phyloP scores from a whole-genome alignment of 2,888 invertebrate species.

The Drosophila dives region DNA sequence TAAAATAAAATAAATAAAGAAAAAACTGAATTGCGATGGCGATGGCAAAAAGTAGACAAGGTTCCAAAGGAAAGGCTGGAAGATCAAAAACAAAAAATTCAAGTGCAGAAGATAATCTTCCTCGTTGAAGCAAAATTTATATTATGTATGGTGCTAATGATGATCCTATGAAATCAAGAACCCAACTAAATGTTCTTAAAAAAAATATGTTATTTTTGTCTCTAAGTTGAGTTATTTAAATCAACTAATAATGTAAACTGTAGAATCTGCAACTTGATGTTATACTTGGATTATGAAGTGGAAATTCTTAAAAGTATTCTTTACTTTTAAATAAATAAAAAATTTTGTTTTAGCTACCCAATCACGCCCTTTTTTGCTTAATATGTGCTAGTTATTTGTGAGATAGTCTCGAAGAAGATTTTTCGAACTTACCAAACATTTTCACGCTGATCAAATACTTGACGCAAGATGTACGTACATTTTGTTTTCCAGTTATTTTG shows the following conservation, averaged over 20 bases:
- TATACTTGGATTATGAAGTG: not conserved
- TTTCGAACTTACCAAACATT: conserved; percentile 22
- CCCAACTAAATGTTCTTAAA: not conserved
- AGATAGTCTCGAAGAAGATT: not conserved
- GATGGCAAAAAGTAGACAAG: conserved; percentile 44
- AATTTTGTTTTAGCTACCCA: not conserved
- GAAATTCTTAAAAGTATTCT: not conserved
- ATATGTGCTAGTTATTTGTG: not conserved
- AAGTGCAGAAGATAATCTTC: conserved; percentile 28
- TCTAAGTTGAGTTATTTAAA: not conserved
- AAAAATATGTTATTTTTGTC: not conserved
- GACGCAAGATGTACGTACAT: conserved; percentile 62
- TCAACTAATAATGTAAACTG: not conserved
- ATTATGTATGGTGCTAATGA: not conserved
- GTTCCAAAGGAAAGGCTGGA: conserved; percentile 43
- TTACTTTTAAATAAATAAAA: not conserved
- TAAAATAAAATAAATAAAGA: conserved; percentile 34
- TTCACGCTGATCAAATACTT: conserved; percentile 68
- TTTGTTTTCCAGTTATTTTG: conserved; percentile 36
- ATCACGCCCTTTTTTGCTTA: not conserved
- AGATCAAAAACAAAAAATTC: conserved; percentile 27
- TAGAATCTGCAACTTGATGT: not conserved
- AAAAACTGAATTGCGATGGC: conserved; percentile 32
- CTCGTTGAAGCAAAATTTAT: conserved; percentile 10
- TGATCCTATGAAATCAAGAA: not conserved